These are phyloP conservation scores for Carassius carassius DNA, from an alignment of 2,113 vertebrate genomes.

Conservation along the genomic window DNA sequence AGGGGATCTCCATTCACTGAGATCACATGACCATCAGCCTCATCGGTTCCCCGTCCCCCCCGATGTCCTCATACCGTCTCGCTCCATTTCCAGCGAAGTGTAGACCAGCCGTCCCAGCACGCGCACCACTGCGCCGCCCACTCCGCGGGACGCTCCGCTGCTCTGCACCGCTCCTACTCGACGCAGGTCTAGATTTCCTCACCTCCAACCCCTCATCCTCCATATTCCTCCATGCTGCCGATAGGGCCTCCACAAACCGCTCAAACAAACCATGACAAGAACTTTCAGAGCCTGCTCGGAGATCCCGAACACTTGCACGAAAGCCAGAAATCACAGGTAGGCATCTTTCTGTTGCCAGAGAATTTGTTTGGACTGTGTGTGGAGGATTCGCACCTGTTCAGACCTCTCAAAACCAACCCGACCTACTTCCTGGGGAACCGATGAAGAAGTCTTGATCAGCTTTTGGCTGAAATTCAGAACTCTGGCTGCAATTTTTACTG, in stretches of 20 bases:
- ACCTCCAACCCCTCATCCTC: slow-evolving; percentile 9
- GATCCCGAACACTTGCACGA: neutral
- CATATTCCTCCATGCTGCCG: slow-evolving; percentile 45
- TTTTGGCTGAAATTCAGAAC: slow-evolving; percentile 54
- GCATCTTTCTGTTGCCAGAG: neutral
- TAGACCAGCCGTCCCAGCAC: slow-evolving; percentile 73
- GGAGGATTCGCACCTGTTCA: slow-evolving; percentile 32
- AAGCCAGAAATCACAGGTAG: neutral
- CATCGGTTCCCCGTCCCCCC: slow-evolving; percentile 80
- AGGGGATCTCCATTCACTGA: slow-evolving; percentile 84
- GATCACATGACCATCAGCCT: slow-evolving; percentile 91
- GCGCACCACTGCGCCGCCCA: slow-evolving; percentile 69
- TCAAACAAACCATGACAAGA: slow-evolving; percentile 33
- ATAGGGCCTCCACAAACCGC: slow-evolving; percentile 41
- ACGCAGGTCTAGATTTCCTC: slow-evolving; percentile 73
- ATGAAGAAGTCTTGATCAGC: slow-evolving; percentile 65
- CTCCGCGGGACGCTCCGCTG: slow-evolving; percentile 59
- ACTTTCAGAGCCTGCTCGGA: neutral
- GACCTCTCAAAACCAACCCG: slow-evolving; percentile 44
- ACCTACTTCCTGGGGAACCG: slow-evolving; percentile 69
- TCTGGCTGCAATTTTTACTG: slow-evolving; percentile 30
- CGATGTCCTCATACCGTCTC: slow-evolving; percentile 83
- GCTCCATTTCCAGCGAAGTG: slow-evolving; percentile 85
- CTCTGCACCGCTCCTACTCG: slow-evolving; percentile 76
- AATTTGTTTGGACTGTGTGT: slow-evolving; percentile 46